These are phyloP conservation scores for Natrix natrix DNA, from an alignment of 2,797 vertebrate genomes.

Conservation along the genomic window DNA sequence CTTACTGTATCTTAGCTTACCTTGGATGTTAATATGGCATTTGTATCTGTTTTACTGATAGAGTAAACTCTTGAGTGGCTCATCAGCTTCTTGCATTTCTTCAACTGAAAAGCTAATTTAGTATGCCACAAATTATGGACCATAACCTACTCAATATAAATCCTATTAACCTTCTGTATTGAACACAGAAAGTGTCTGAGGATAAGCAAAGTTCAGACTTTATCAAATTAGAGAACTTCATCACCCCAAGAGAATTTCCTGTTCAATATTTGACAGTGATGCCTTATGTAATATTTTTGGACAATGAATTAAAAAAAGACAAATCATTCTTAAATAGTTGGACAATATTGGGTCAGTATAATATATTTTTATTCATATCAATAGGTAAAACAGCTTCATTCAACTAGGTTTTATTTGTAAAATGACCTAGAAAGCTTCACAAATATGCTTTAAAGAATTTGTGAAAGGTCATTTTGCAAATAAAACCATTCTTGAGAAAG, in stretches of 20 bases:
- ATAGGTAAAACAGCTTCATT: neutral
- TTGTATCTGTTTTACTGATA: neutral
- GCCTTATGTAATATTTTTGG: neutral
- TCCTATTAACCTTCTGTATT: neutral
- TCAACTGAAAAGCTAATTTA: neutral
- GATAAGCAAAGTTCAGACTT: neutral
- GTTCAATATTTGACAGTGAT: neutral
- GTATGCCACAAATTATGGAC: neutral
- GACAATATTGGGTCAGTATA: neutral
- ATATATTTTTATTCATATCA: neutral
- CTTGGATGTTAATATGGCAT: neutral
- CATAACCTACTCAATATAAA: neutral
- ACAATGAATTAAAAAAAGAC: neutral
- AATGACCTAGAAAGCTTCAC: neutral
- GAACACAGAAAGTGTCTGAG: neutral
- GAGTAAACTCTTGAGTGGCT: neutral
- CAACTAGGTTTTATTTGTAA: neutral
- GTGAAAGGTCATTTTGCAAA: neutral
- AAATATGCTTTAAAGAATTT: neutral
- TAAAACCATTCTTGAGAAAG: neutral
- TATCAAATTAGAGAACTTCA: neutral
- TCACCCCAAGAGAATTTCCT: neutral
- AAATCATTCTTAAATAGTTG: neutral
- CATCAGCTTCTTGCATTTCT: neutral
- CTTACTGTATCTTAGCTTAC: neutral